A percentile compares a stretch with the other conserved stretches of the same genome.
Evolutionary conservation across 2,888 invertebrate species (phyloP).

Genomic region (Lordiphosa andalusiaca): DNA sequence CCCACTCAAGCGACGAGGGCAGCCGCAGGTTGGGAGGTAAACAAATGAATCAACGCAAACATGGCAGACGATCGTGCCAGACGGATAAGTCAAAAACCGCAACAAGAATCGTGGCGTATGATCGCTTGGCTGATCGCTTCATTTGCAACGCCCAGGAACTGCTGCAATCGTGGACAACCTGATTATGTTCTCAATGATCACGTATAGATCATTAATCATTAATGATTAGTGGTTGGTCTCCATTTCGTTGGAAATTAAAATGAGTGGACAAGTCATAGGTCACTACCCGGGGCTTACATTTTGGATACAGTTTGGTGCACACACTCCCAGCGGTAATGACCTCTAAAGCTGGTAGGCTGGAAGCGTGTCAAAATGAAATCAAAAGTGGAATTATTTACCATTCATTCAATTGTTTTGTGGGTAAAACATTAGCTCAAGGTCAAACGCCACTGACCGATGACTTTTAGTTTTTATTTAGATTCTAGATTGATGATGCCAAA

Average conservation of each 20-base stretch:
- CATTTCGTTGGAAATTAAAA: constrained; percentile 39
- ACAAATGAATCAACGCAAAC: constrained; percentile 61
- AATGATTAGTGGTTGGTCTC: constrained; percentile 30
- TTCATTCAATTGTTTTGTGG: constrained; percentile 34
- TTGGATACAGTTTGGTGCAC: constrained; percentile 65
- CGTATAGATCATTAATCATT: constrained; percentile 43
- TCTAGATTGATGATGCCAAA: constrained; percentile 48
- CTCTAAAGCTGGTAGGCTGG: constrained; percentile 49
- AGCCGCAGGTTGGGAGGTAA: constrained; percentile 20
- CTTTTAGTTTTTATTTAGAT: constrained; percentile 18
- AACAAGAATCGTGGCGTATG: constrained; percentile 16
- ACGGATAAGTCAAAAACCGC: constrained; percentile 12
- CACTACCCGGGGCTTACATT: constrained; percentile 24
- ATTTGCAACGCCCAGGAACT: constrained; percentile 65
- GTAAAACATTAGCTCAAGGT: constrained; percentile 59
- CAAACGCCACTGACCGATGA: constrained; percentile 53
- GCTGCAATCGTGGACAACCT: constrained; percentile 47
- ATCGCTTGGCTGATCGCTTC: constrained; percentile 23
- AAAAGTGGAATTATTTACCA: constrained; percentile 44
- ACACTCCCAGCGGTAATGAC: constrained; percentile 58
- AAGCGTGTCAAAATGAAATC: constrained; percentile 46
- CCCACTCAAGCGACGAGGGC: constrained; percentile 64
- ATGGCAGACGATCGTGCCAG: constrained; percentile 38
- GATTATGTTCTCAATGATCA: constrained; percentile 49
- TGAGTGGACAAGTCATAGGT: constrained; percentile 44